phyloP scores from a whole-genome alignment of 2,888 invertebrate species.

The Mesoligia furuncula region DNA sequence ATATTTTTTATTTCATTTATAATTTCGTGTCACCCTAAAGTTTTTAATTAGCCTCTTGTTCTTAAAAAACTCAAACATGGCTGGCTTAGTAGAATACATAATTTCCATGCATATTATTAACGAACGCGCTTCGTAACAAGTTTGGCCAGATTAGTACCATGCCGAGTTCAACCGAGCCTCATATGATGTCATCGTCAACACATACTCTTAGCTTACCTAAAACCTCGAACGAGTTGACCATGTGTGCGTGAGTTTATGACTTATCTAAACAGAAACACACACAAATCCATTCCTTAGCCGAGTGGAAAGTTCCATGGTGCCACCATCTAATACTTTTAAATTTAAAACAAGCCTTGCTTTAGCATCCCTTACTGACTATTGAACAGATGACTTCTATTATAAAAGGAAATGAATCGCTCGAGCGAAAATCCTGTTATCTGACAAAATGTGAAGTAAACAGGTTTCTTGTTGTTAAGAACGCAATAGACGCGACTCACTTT shows the following conservation, averaged over 20 bases:
- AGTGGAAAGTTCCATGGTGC: constrained; percentile 77
- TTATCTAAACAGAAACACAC: constrained; percentile 67
- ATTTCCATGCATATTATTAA: constrained; percentile 59
- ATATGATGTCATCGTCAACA: constrained; percentile 78
- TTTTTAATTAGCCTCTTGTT: constrained; percentile 20
- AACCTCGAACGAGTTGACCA: constrained; percentile 54
- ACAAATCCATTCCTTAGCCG: constrained; percentile 67
- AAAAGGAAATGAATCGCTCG: constrained; percentile 71
- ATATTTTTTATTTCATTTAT: neutral
- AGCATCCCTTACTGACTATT: constrained; percentile 70
- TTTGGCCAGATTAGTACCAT: constrained; percentile 73
- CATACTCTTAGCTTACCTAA: constrained; percentile 62
- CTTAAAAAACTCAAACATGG: constrained; percentile 8
- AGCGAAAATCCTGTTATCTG: constrained; percentile 70
- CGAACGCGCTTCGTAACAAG: constrained; percentile 71
- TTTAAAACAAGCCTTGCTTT: constrained; percentile 71
- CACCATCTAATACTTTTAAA: constrained; percentile 67
- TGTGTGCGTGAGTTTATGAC: constrained; percentile 63
- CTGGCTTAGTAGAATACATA: constrained; percentile 26
- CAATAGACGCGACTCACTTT: constrained; percentile 70
- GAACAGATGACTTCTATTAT: constrained; percentile 68
- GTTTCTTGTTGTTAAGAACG: constrained; percentile 66
- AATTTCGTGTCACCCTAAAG: neutral
- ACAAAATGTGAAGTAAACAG: constrained; percentile 66
- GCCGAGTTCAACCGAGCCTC: constrained; percentile 64